Conservation (phyloP, 2,888 invertebrate genomes). For the Drosophila prostipennis region DNA sequence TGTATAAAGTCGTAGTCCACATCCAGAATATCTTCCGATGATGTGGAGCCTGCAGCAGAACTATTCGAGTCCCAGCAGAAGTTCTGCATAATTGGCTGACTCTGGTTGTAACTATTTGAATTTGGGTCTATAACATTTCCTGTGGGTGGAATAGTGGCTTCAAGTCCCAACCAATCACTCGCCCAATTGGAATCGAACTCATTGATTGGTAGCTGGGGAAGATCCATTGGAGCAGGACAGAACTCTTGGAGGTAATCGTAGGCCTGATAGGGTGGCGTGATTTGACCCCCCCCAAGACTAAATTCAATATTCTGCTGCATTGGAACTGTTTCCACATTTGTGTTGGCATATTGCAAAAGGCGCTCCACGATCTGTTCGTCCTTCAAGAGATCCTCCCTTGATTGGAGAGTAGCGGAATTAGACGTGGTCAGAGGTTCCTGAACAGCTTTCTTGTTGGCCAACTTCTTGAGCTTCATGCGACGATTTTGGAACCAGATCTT, state of each 20-base stretch:
- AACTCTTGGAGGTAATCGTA: conserved; percentile 28
- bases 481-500: conserved; percentile 94
- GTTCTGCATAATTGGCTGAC: conserved; percentile 11
- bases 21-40: conserved; percentile 38
- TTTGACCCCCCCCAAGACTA: conserved; percentile 8
- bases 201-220: conserved; percentile 5
- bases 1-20: conserved; percentile 60
- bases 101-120: background rate
- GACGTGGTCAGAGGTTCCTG: background rate
- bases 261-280: conserved; percentile 19
- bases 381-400: conserved; percentile 23
- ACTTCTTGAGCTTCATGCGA: conserved; percentile 90
- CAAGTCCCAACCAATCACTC: conserved; percentile 7
- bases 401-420: background rate
- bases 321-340: conserved; percentile 3
- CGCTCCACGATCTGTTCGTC: conserved; percentile 69
- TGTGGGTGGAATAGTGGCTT: background rate
- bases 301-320: background rate
- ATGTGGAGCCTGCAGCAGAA: conserved; percentile 19
- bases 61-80: conserved; percentile 41
- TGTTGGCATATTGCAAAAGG: conserved; percentile 54
- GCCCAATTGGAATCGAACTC: conserved; percentile 21
- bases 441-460: conserved; percentile 25
- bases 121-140: background rate
- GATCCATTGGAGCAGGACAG: conserved; percentile 7